A percentile compares a stretch with the other conserved stretches of the same genome.
Conservation (phyloP, 1,140 invertebrate species). For the Caenorhabditis tropicalis region DNA sequence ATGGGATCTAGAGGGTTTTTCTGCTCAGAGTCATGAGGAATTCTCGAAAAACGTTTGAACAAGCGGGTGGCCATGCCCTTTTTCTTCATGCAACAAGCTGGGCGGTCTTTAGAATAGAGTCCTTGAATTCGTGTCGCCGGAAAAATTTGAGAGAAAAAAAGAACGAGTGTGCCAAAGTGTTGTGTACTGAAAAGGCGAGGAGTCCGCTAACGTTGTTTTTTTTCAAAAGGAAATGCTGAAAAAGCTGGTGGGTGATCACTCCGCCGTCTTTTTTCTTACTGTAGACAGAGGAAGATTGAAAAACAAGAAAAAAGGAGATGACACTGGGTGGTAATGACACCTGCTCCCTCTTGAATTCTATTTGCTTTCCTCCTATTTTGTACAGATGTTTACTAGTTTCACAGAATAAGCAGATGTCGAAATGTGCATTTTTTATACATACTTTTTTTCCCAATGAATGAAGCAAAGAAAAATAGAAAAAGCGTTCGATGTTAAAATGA, state of each 20-base stretch:
- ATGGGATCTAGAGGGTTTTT: not conserved
- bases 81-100: not conserved
- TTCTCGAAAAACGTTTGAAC: not conserved
- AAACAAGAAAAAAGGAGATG: not conserved
- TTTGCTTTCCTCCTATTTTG: not conserved
- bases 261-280: not conserved
- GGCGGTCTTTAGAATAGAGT: slow-evolving; percentile 23
- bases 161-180: slow-evolving; percentile 22
- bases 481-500: not conserved
- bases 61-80: slow-evolving; percentile 2
- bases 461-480: no score
- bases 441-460: no score
- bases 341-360: not conserved
- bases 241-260: no score
- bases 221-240: not conserved
- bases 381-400: no score
- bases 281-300: not conserved
- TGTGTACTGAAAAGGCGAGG: not conserved
- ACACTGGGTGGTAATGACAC: not conserved
- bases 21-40: not conserved
- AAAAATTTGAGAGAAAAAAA: not conserved
- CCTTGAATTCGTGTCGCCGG: not conserved
- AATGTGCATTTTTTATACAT: no score
- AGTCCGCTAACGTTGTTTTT: not conserved
- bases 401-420: no score